Evolutionary conservation across 2,797 vertebrate genomes (phyloP).

Genomic region (Myotis pilosus): DNA sequence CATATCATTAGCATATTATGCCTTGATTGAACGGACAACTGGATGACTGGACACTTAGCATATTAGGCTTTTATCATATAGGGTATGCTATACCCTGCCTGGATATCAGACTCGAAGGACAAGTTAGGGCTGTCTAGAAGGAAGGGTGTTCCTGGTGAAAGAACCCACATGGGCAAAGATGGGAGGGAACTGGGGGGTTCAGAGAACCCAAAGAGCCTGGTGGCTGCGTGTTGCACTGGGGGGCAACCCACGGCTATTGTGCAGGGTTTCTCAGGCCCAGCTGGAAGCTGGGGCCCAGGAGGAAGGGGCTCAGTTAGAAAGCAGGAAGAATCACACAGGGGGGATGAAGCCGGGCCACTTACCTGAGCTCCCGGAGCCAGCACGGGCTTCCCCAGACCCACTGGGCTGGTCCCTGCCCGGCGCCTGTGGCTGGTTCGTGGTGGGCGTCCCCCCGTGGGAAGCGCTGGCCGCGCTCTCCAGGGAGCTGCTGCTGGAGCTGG

Average conservation of each 20-base stretch:
- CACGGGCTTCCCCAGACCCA: slow-evolving; percentile 1
- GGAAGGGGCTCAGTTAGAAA: not conserved
- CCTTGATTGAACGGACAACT: no score
- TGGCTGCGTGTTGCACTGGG: not conserved
- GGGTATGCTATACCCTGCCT: not conserved
- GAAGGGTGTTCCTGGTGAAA: not conserved
- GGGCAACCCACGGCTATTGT: rapidly evolving
- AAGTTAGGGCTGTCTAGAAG: not conserved
- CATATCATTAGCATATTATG: no score
- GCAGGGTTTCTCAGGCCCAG: not conserved
- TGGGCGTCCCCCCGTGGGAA: not conserved
- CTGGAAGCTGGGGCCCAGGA: not conserved
- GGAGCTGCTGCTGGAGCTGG: slow-evolving; percentile 78
- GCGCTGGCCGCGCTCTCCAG: slow-evolving; percentile 63
- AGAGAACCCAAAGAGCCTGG: not conserved
- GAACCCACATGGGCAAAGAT: not conserved
- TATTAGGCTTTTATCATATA: no score
- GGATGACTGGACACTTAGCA: no score
- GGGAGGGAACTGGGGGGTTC: not conserved
- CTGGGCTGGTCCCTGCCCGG: not conserved
- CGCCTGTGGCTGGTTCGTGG: not conserved
- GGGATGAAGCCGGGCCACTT: not conserved
- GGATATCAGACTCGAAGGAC: not conserved
- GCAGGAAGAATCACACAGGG: not conserved
- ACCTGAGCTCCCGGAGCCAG: slow-evolving; percentile 72